These are phyloP conservation scores for Synergus japonicus DNA, from an alignment of 2,888 invertebrate genomes.

Conservation along the genomic window DNA sequence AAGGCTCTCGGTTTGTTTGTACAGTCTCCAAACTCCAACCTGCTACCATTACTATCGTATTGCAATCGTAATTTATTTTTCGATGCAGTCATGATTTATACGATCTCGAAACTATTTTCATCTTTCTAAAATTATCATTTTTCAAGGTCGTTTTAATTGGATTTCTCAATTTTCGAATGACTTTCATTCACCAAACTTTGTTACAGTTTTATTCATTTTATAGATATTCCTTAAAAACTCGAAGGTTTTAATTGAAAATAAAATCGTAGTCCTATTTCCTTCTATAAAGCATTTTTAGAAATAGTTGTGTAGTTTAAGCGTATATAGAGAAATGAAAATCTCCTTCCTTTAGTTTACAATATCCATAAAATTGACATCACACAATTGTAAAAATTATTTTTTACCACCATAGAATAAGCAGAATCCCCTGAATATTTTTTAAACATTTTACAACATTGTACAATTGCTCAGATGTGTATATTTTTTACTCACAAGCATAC, in stretches of 20 bases:
- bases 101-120: conserved; percentile 5
- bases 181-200: background rate
- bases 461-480: background rate
- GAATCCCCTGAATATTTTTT: conserved; percentile 5
- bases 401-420: background rate
- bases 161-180: background rate
- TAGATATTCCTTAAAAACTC: background rate
- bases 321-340: background rate
- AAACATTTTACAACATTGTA: conserved; percentile 10
- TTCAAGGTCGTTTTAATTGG: background rate
- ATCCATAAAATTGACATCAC: background rate
- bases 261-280: background rate
- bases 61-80: conserved; percentile 13
- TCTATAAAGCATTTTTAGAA: conserved; percentile 9
- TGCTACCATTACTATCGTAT: background rate
- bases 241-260: background rate
- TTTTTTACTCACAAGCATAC: conserved; percentile 5
- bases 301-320: conserved; percentile 5
- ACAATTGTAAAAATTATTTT: background rate
- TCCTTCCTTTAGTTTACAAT: background rate
- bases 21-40: conserved; percentile 18
- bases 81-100: conserved; percentile 16
- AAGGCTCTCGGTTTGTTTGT: conserved; percentile 37
- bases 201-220: background rate
- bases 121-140: conserved; percentile 10